These are phyloP conservation scores for Pungitius pungitius DNA, from an alignment of 2,113 vertebrate species.

Conservation along the genomic window DNA sequence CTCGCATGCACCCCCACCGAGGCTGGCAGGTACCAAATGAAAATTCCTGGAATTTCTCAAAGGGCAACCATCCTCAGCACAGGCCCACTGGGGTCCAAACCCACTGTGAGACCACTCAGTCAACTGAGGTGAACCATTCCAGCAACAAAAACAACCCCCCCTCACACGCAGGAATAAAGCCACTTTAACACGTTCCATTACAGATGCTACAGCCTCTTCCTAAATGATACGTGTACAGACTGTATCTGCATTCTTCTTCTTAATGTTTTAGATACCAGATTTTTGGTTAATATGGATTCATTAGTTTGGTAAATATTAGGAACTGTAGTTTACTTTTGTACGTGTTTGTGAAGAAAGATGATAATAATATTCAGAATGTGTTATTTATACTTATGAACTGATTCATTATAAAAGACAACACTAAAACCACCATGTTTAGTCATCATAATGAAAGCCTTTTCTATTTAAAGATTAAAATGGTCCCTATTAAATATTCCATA, in stretches of 20 bases:
- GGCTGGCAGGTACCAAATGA: constrained; percentile 57
- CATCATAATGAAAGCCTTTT: background rate
- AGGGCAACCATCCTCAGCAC: constrained; percentile 75
- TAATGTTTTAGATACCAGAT: background rate
- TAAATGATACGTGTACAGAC: no score
- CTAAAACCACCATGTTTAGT: background rate
- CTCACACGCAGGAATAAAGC: constrained; percentile 48
- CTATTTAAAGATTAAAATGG: background rate
- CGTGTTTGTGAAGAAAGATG: background rate
- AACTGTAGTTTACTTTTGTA: background rate
- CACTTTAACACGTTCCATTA: constrained; percentile 8
- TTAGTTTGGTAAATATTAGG: background rate
- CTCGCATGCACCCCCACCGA: constrained; percentile 55
- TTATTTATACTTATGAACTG: background rate
- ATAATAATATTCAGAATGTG: background rate
- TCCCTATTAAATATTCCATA: background rate
- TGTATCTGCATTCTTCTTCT: background rate
- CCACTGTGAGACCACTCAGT: constrained; percentile 68
- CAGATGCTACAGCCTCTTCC: no score
- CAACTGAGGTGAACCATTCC: constrained; percentile 69
- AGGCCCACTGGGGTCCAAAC: constrained; percentile 64
- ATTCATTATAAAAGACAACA: background rate
- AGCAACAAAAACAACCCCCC: constrained; percentile 63
- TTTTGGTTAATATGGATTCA: background rate
- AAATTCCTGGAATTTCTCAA: constrained; percentile 72